Evolutionary conservation across 1,140 invertebrate species (phyloP), one percentile per base, ranked within the genome.

Genomic region (Leguminivora glycinivorella): DNA sequence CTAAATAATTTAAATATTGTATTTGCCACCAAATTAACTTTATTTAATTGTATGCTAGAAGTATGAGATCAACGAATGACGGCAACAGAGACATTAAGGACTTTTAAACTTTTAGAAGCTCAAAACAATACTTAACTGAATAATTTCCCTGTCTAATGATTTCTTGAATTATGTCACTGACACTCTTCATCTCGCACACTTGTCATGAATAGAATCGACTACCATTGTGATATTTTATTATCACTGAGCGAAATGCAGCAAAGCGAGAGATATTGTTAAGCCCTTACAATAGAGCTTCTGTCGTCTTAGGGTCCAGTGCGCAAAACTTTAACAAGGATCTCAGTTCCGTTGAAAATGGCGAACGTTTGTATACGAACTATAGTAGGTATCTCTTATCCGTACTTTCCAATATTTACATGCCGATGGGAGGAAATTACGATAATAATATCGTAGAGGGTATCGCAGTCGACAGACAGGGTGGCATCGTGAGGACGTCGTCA

Each of bases 211-310:
- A 87, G 88, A 87, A 82, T 85, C 88, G 89, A 89, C 87, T 86
- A 83, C 89, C 85, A 91, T 89, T 91, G 87, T 91, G 76, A 89
- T 89, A 85, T 90, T 91, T 91, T 89, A 89, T 91, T 88, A 90
- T 89, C 87, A 88, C 80, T 83, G 79, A 83, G 80, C 84, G 83
- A 87, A 85, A 88, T 87, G 89, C 83, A 89, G 85, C 84, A 81
- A 81, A 79, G 77, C 87, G 83, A 76, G 77, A 85, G 83, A 86
- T 87, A 91, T 89, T 91, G 81, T 91, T 89, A 89, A 88, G 85
- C 83, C 83, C 80, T 82, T 79, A 89, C 83, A 91, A 89, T 89
- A 80, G 87, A 83, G 76, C 73, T 71, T 79, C 83, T 87, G 89
- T 88, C 83, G 85, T 86, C 80, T 79, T 84, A 81, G 84, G 79